Base-by-base conservation (phyloP, 2,113 vertebrate genomes). In the Notothenia rossii region DNA sequence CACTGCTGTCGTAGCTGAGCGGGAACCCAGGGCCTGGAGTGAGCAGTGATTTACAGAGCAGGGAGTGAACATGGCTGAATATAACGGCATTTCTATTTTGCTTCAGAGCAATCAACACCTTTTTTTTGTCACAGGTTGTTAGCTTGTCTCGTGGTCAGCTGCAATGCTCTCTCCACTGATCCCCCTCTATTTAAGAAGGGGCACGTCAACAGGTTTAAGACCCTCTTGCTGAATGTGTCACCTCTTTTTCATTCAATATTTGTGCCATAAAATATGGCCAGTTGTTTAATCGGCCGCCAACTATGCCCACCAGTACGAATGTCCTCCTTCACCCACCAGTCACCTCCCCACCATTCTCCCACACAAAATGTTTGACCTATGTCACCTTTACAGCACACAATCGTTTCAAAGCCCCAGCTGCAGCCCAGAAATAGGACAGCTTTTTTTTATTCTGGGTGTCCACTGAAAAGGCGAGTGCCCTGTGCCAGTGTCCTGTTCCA, bases 121-220 rank as follows among this genome's bases (percentile, higher is more conserved):
- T 81, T 89, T 93, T 90, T 91, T 92, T 90, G 92, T 90, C 85
- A 77, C 88, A 72, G 88, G 92, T 93, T 93, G 93, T 95, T 94
- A 94, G 91, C 93, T 85, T 85, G 91, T 93, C 89, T 90, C 46
- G 55, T 68, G 22, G 79, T 93, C 92, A 93, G 94, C 93, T 94
- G 94, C 84, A 33, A 61, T 20, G 72, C 92, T 86, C 87, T 64
- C 79, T 78, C 82, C 87, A 18, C 76, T 92, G 92, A 93, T 93
- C 90, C 90, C 75, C 76, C 86, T 92, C 94, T 94, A 93, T 95
- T 94, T 94, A 91, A 91, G 91, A 94, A 83, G 88, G 79, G 71
- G 85, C 68, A 86, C 79, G 91, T 93, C 91, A 93, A 94, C 90
- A 89, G 79, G 85, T 92, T 93, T 85, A 83, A 92, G 89, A 86